Evolutionary conservation across 1,140 invertebrate species (phyloP).

Genomic region (Bombus fervidus): DNA sequence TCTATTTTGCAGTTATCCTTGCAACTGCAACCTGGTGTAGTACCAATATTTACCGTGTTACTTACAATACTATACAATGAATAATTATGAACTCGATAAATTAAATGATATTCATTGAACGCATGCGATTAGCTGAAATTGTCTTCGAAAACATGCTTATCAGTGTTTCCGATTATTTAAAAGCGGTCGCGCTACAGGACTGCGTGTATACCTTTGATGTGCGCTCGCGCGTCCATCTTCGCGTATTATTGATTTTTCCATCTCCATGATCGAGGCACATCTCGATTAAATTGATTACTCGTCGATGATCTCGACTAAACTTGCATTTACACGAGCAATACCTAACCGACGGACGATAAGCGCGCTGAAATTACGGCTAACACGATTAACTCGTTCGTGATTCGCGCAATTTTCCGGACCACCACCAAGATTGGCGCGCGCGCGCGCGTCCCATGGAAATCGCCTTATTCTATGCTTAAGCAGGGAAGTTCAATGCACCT

Average conservation of each 20-base stretch:
- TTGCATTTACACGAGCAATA: slow-evolving; percentile 38
- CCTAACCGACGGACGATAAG: slow-evolving; percentile 24
- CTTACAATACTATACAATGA: no score
- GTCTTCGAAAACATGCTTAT: background rate
- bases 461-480: background rate
- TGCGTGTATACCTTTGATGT: background rate
- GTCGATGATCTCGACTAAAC: slow-evolving; percentile 50
- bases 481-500: background rate
- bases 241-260: slow-evolving; percentile 51
- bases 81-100: no score
- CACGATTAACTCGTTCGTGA: slow-evolving; percentile 40
- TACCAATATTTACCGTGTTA: no score
- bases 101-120: no score
- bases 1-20: background rate
- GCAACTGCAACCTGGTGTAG: background rate
- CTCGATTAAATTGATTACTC: slow-evolving; percentile 64
- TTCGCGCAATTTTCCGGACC: slow-evolving; percentile 32
- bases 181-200: slow-evolving; percentile 3
- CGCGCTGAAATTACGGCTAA: slow-evolving; percentile 42
- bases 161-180: background rate
- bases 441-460: background rate
- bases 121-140: background rate
- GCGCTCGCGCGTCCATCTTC: background rate
- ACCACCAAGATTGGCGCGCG: background rate
- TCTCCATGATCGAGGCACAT: slow-evolving; percentile 38